A percentile compares a stretch with the other conserved stretches of the same genome.
Evolutionary conservation across 2,888 invertebrate species (phyloP).

Genomic region (Scaptomyza polygonia): DNA sequence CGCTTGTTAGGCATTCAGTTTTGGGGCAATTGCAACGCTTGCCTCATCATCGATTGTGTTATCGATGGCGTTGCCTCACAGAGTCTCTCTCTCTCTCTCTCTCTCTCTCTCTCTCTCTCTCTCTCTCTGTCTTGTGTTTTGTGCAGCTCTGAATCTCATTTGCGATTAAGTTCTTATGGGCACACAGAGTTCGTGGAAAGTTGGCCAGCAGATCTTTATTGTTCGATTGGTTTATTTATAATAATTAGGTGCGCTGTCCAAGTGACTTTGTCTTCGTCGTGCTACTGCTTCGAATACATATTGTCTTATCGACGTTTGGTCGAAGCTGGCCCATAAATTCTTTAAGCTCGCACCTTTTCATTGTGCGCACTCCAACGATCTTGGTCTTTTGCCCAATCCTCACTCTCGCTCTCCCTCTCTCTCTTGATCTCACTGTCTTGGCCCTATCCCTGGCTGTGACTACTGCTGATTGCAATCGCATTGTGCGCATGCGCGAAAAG

Average conservation of each 20-base stretch:
- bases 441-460: slow-evolving; percentile 30
- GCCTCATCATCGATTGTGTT: slow-evolving; percentile 80
- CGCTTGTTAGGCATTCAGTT: slow-evolving; percentile 70
- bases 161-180: slow-evolving; percentile 82
- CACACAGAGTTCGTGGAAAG: slow-evolving; percentile 74
- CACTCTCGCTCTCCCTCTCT: slow-evolving; percentile 7
- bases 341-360: slow-evolving; percentile 83
- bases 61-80: slow-evolving; percentile 79
- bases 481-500: slow-evolving; percentile 63
- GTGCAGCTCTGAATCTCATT: slow-evolving; percentile 67
- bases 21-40: slow-evolving; percentile 56
- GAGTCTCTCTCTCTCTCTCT: neutral
- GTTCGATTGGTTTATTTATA: slow-evolving; percentile 84
- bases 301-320: slow-evolving; percentile 74
- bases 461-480: slow-evolving; percentile 74
- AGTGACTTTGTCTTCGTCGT: slow-evolving; percentile 52
- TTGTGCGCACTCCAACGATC: slow-evolving; percentile 73
- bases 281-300: slow-evolving; percentile 16
- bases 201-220: slow-evolving; percentile 82
- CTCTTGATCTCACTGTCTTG: neutral
- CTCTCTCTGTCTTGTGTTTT: neutral
- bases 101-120: neutral
- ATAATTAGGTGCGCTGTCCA: slow-evolving; percentile 83
- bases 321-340: slow-evolving; percentile 81
- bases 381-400: neutral